Evolutionary conservation across 2,888 invertebrate species (phyloP), one percentile per base, ranked within the genome.

Genomic region (Laothoe populi): DNA sequence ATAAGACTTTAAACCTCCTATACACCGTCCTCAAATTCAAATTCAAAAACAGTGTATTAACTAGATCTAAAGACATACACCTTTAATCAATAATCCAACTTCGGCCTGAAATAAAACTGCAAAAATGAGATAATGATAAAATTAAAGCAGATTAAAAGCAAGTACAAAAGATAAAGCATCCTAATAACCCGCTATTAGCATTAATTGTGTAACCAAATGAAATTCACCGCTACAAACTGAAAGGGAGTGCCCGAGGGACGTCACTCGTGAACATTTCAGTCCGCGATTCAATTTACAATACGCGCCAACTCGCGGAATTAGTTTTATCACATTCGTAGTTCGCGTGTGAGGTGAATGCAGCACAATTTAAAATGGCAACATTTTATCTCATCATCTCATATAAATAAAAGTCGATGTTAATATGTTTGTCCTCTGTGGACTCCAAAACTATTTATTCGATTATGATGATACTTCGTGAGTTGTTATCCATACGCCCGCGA

Each of bases 111-210:
- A 31, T 5, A 31, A 31, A 31, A 26, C 16, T 16, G 13, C 16
- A 21, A 13, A 44, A 21, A 24, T n/a, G n/a, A n/a, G n/a, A n/a
- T n/a, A n/a, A n/a, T n/a, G n/a, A n/a, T n/a, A n/a, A n/a, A n/a
- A n/a, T n/a, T n/a, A n/a, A 26, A 23, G 42, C 4, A 42, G 5
- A 26, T n/a, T 1, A 44, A 16, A 23, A 49, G 38, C 23, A 24
- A 5, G n/a, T 40, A 19, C 16, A 38, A 10, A 19, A 62, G 60
- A 61, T 49, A 61, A 64, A 62, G 45, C 23, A 42, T 61, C 21
- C 57, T 64, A 68, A 68, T 67, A 66, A 66, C 63, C 45, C 66
- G n/a, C n/a, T 59, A 16, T 45, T 64, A 63, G 68, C 68, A 68
- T 71, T 70, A 71, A 71, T 67, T 66, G 66, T 62, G 44, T 53